A percentile compares a stretch with the other conserved stretches of the same genome.
Conservation (phyloP, 2,888 invertebrate species). For the Miltochrista miniata region DNA sequence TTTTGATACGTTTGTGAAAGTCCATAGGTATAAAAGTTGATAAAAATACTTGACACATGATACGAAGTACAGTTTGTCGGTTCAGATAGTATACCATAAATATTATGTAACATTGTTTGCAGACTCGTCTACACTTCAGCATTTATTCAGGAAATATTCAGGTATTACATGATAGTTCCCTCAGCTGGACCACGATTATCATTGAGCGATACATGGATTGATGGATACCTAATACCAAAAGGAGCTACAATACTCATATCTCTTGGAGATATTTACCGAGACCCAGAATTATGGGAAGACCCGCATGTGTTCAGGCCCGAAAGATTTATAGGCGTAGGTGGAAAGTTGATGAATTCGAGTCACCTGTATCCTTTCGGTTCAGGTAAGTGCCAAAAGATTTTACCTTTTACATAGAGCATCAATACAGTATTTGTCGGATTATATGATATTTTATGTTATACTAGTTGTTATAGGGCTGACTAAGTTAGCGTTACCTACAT, state of each 20-base stretch:
- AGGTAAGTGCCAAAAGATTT: slow-evolving; percentile 84
- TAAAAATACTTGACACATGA: background rate
- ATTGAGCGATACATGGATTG: slow-evolving; percentile 58
- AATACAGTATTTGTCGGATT: too few species aligned
- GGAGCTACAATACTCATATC: slow-evolving; percentile 82
- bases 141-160: slow-evolving; percentile 82
- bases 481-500: too few species aligned
- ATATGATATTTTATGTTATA: too few species aligned
- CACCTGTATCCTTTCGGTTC: slow-evolving; percentile 86
- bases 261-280: slow-evolving; percentile 77
- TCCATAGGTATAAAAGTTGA: too few species aligned
- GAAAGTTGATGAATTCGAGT: slow-evolving; percentile 65
- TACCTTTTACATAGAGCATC: too few species aligned
- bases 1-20: too few species aligned
- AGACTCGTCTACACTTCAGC: slow-evolving; percentile 81
- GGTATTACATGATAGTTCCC: slow-evolving; percentile 81
- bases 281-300: slow-evolving; percentile 81
- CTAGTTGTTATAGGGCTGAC: too few species aligned
- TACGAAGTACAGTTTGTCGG: too few species aligned
- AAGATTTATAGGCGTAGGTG: slow-evolving; percentile 84
- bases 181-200: slow-evolving; percentile 80
- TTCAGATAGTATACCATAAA: background rate
- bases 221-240: slow-evolving; percentile 73
- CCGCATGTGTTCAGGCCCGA: slow-evolving; percentile 85
- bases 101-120: slow-evolving; percentile 34